Evolutionary conservation across 1,140 invertebrate species (phyloP).

Genomic region (Drosophila dunni): DNA sequence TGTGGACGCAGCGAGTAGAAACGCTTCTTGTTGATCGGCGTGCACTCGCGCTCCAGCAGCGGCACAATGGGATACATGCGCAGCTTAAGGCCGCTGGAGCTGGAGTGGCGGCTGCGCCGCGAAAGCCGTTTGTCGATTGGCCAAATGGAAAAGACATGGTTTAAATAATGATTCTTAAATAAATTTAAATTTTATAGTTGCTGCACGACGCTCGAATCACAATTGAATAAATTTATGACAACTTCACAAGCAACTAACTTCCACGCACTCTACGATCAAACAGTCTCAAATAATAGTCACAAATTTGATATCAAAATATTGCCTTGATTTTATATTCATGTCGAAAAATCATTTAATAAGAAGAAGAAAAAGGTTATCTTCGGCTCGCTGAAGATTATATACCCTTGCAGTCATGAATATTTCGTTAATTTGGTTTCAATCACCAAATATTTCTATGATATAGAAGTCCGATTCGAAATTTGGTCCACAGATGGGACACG

Average conservation of each 20-base stretch:
- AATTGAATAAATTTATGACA: background rate
- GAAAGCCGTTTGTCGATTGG: conserved; percentile 51
- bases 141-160: conserved; percentile 78
- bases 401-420: too few species aligned
- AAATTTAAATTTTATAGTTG: conserved; percentile 4
- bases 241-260: conserved; percentile 21
- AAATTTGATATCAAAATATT: too few species aligned
- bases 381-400: too few species aligned
- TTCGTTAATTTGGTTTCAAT: too few species aligned
- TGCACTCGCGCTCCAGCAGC: conserved; percentile 78
- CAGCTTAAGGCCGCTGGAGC: conserved; percentile 59
- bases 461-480: too few species aligned
- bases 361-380: too few species aligned
- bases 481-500: too few species aligned
- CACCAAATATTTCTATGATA: too few species aligned
- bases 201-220: background rate
- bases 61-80: conserved; percentile 78
- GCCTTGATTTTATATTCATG: too few species aligned
- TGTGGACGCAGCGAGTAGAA: conserved; percentile 77
- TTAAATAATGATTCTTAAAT: background rate
- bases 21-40: conserved; percentile 76
- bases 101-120: conserved; percentile 44
- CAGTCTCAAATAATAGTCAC: too few species aligned
- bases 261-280: conserved; percentile 1
- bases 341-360: too few species aligned